A percentile compares a stretch with the other conserved stretches of the same genome.
phyloP scores from a whole-genome alignment of 2,888 invertebrate genomes.

The Himalopsyche tibetana region DNA sequence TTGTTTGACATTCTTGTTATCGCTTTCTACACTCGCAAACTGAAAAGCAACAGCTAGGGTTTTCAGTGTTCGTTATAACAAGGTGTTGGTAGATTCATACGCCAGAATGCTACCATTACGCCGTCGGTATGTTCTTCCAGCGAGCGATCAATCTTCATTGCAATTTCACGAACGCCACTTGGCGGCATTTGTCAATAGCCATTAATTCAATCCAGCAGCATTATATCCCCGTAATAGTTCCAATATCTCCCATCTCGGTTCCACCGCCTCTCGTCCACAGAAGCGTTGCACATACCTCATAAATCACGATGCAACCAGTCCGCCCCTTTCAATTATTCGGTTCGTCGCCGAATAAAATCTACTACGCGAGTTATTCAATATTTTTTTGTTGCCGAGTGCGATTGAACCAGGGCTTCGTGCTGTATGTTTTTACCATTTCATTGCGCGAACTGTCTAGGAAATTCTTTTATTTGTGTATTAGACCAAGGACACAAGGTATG shows the following conservation, averaged over 20 bases:
- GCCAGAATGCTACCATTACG: too few relatives aligned
- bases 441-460: background rate
- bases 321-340: slow-evolving; percentile 63
- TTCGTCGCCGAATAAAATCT: slow-evolving; percentile 59
- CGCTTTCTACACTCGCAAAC: too few relatives aligned
- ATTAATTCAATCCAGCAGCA: slow-evolving; percentile 40
- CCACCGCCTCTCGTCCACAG: slow-evolving; percentile 9
- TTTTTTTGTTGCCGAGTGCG: slow-evolving; percentile 9
- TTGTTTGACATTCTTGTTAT: too few relatives aligned
- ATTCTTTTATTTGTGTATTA: background rate
- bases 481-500: background rate
- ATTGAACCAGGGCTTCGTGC: slow-evolving; percentile 1
- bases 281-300: slow-evolving; percentile 44
- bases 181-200: slow-evolving; percentile 35
- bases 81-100: too few relatives aligned
- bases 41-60: too few relatives aligned
- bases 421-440: background rate
- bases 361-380: slow-evolving; percentile 1
- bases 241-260: slow-evolving; percentile 41
- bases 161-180: slow-evolving; percentile 35
- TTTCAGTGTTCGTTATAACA: too few relatives aligned
- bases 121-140: background rate
- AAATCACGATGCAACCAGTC: slow-evolving; percentile 50
- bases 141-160: slow-evolving; percentile 24
- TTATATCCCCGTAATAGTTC: slow-evolving; percentile 43